A percentile compares a stretch with the other conserved stretches of the same genome.
Evolutionary conservation across 2,797 vertebrate species (phyloP).

Genomic region (Pseudochirops corinnae): DNA sequence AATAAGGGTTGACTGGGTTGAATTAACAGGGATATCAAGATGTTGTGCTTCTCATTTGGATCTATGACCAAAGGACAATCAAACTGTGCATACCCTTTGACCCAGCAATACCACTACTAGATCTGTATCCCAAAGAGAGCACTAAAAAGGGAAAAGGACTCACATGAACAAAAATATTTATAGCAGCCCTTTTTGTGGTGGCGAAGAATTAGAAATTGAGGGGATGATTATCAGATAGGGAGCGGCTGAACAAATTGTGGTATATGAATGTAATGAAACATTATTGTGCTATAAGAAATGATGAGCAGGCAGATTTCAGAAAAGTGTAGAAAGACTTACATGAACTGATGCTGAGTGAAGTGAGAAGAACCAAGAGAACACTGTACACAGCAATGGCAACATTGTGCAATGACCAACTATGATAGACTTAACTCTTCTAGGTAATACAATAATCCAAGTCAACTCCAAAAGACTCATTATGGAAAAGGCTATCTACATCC

Average conservation of each 20-base stretch:
- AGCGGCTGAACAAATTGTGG: neutral
- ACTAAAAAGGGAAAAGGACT: neutral
- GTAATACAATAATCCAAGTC: neutral
- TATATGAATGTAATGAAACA: neutral
- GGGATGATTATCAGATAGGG: neutral
- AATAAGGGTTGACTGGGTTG: neutral
- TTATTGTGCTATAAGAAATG: neutral
- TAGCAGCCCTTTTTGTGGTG: neutral
- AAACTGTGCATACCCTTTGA: neutral
- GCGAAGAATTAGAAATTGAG: neutral
- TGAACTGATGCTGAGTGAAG: neutral
- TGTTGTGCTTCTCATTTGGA: neutral
- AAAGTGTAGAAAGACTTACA: neutral
- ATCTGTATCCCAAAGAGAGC: neutral
- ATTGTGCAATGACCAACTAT: neutral
- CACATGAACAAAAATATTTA: neutral
- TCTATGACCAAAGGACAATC: neutral
- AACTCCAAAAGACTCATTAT: neutral
- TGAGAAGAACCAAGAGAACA: neutral
- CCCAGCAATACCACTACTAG: neutral
- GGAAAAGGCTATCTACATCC: neutral
- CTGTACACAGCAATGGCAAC: neutral
- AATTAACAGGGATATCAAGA: neutral
- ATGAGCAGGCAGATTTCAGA: neutral
- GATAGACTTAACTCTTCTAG: neutral